Evolutionary conservation across 2,797 vertebrate species (phyloP), one percentile per base, ranked within the genome.

Genomic region (Phataginus tetradactyla): DNA sequence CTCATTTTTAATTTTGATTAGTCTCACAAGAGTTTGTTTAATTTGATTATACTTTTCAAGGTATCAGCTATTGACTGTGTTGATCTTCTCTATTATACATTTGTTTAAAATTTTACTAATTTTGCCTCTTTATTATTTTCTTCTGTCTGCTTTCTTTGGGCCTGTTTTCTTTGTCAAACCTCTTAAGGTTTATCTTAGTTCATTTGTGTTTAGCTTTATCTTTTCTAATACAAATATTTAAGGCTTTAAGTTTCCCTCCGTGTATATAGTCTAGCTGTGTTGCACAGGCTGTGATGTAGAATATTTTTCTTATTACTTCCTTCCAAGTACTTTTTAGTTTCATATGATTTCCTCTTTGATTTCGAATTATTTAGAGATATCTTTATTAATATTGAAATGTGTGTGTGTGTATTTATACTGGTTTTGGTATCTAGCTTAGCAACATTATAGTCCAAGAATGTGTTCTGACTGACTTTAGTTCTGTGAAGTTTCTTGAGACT

Each of bases 1-100:
- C 18, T 87, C 13, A 78, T 78, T 90, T 94, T 78, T 15, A 90
- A 61, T 86, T 53, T 94, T 86, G 18, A 45, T 64, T 80, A 66
- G 27, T 51, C 5, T 94, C 45, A 86, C 13, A 13, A 72, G 15
- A 51, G 27, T 80, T n/a, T 91, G 34, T 34, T 72, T 80, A 90
- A 80, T 34, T 90, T 80, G 55, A 75, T 85, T 32, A 55, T 69
- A 6, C n/a, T 75, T 83, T 72, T 61, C 39, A 86, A 81, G 39
- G 37, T 81, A 39, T 8, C 7, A 53, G 53, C 29, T 91, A 90
- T 72, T 61, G 55, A 6, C 34, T 61, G 34, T 53, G 18, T 78
- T 79, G n/a, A 78, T 78, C 37, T 45, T 71, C 25, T 55, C 34
- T 51, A 29, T 18, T n/a, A 32, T 17, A 55, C 77, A 3, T 78